A percentile compares a stretch with the other conserved stretches of the same genome.
Conservation (phyloP, 2,888 invertebrate species). For the Polydrusus pterygomalis region DNA sequence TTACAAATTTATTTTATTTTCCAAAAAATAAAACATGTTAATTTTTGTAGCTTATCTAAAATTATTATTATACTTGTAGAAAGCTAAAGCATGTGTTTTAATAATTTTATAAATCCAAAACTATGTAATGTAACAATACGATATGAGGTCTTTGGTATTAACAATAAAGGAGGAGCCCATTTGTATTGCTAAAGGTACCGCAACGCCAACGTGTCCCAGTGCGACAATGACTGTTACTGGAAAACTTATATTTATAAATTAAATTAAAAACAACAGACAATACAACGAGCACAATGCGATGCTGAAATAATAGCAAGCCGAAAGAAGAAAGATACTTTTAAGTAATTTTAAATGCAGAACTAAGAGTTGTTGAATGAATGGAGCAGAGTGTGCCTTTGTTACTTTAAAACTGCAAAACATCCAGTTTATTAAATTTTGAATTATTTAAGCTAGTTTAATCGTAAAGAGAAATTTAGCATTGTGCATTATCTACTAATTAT, state of each 20-base stretch:
- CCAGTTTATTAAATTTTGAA: slow-evolving; percentile 7
- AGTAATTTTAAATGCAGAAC: not conserved
- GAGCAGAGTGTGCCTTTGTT: not conserved
- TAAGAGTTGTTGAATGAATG: slow-evolving; percentile 2
- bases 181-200: too few species aligned
- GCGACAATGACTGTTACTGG: too few species aligned
- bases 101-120: too few species aligned
- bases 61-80: too few species aligned
- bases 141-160: too few species aligned
- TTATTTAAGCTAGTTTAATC: not conserved
- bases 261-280: slow-evolving; percentile 1
- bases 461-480: not conserved
- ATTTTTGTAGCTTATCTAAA: too few species aligned
- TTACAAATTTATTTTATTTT: too few species aligned
- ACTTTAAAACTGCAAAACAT: slow-evolving; percentile 4
- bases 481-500: not conserved
- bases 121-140: too few species aligned
- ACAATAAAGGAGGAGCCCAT: too few species aligned
- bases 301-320: not conserved
- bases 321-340: not conserved
- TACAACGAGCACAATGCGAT: not conserved
- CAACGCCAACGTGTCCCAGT: too few species aligned
- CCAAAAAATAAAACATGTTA: too few species aligned
- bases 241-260: not conserved
- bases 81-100: too few species aligned